Percentiles rank a stretch among this genome's conserved stretches.
These are phyloP conservation scores for Tetragonula clypearis DNA, from an alignment of 1,140 invertebrate genomes.

Conservation along the genomic window DNA sequence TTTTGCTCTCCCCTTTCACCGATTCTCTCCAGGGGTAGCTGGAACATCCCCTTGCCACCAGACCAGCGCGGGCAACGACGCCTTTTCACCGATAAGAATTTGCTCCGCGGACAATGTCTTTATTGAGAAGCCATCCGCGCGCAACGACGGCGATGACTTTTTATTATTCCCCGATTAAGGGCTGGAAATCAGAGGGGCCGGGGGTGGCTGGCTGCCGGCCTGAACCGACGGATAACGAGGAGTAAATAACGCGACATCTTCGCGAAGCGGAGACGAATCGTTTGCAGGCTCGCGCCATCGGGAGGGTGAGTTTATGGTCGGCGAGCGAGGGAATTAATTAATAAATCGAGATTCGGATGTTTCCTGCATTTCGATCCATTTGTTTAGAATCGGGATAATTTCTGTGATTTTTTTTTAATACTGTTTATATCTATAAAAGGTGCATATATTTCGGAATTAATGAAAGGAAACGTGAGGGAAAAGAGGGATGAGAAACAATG, in stretches of 20 bases:
- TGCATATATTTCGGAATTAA: not conserved
- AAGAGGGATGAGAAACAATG: no score
- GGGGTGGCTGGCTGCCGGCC: not conserved
- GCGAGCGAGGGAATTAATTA: not conserved
- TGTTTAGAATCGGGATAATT: not conserved
- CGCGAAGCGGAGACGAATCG: conserved; percentile 8
- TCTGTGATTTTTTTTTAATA: not conserved
- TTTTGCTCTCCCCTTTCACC: conserved; percentile 36
- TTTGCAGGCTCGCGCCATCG: not conserved
- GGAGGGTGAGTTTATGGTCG: not conserved
- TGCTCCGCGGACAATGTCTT: conserved; percentile 78
- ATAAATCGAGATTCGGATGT: not conserved
- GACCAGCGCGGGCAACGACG: conserved; percentile 35
- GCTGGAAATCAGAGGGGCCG: conserved; percentile 21
- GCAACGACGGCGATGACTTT: conserved; percentile 53
- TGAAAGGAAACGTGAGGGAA: not conserved
- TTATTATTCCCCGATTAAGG: conserved; percentile 65
- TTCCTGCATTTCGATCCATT: not conserved
- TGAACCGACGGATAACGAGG: conserved; percentile 48
- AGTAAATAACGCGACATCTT: conserved; percentile 65
- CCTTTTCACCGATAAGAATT: conserved; percentile 77
- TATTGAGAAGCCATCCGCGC: conserved; percentile 74
- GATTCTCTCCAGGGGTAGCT: conserved; percentile 59
- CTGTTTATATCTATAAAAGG: not conserved
- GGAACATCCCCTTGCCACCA: conserved; percentile 7